Evolutionary conservation across 2,797 vertebrate genomes (phyloP).

Genomic region (Brachymystax lenok): DNA sequence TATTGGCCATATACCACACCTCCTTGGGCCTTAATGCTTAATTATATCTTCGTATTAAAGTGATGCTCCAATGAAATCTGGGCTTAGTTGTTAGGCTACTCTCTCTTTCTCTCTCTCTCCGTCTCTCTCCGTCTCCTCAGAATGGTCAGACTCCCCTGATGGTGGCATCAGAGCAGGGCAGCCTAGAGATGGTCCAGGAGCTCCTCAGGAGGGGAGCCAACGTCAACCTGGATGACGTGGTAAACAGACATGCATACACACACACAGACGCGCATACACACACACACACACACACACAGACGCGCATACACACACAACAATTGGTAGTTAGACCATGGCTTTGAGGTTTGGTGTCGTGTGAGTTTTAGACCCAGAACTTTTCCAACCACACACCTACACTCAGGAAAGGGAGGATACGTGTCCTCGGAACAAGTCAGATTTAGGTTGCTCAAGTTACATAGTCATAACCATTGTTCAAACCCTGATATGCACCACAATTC

Average conservation of each 20-base stretch:
- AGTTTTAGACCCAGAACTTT: neutral
- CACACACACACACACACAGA: neutral
- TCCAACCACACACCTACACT: neutral
- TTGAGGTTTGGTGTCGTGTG: neutral
- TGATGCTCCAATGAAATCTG: neutral
- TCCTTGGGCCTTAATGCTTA: too few species aligned
- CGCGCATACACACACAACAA: neutral
- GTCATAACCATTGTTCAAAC: neutral
- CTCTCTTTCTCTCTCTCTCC: too few species aligned
- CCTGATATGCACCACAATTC: slow-evolving; percentile 9
- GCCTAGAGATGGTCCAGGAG: slow-evolving; percentile 92
- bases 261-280: too few species aligned
- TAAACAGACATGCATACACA: slow-evolving; percentile 61
- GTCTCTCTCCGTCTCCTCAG: slow-evolving; percentile 52
- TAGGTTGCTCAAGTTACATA: neutral
- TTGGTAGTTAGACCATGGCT: neutral
- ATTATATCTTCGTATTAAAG: too few species aligned
- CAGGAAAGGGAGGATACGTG: neutral
- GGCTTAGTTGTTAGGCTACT: neutral
- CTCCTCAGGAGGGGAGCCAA: slow-evolving; percentile 92
- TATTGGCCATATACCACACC: too few species aligned
- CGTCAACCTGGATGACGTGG: slow-evolving; percentile 92
- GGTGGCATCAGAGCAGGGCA: slow-evolving; percentile 95
- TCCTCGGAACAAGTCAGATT: too few species aligned
- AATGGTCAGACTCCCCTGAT: slow-evolving; percentile 90